Evolutionary conservation across 2,797 vertebrate genomes (phyloP).

Genomic region (Hyperoplus lanceolatus): DNA sequence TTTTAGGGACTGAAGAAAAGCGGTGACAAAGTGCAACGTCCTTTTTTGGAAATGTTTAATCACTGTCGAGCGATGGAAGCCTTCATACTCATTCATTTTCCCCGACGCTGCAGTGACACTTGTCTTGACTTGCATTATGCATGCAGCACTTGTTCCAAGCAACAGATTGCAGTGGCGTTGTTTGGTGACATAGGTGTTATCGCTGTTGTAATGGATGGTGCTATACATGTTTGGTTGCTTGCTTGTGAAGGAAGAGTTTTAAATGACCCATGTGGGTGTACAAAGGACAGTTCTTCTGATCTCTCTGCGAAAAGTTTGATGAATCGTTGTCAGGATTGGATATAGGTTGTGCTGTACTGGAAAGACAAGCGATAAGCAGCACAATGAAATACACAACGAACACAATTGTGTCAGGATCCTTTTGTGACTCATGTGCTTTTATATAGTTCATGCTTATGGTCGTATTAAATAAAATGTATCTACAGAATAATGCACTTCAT

Average conservation of each 20-base stretch:
- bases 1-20: slow-evolving; percentile 32
- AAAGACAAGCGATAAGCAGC: slow-evolving; percentile 15
- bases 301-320: slow-evolving; percentile 36
- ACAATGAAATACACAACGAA: neutral
- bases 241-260: slow-evolving; percentile 36
- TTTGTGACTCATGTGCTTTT: neutral
- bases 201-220: slow-evolving; percentile 19
- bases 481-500: neutral
- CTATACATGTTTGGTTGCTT: slow-evolving; percentile 27
- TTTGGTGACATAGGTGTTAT: slow-evolving; percentile 43
- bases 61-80: slow-evolving; percentile 28
- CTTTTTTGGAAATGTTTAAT: slow-evolving; percentile 36
- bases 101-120: slow-evolving; percentile 29
- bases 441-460: neutral
- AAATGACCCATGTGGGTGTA: slow-evolving; percentile 38
- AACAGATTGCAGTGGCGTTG: slow-evolving; percentile 45
- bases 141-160: slow-evolving; percentile 31
- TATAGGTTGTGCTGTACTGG: neutral
- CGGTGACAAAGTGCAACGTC: neutral
- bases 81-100: slow-evolving; percentile 5
- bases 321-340: slow-evolving; percentile 55
- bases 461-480: neutral
- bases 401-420: neutral
- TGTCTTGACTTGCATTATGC: slow-evolving; percentile 47
- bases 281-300: slow-evolving; percentile 29